phyloP scores from a whole-genome alignment of 2,797 vertebrate genomes.

The Spinus pinus region DNA sequence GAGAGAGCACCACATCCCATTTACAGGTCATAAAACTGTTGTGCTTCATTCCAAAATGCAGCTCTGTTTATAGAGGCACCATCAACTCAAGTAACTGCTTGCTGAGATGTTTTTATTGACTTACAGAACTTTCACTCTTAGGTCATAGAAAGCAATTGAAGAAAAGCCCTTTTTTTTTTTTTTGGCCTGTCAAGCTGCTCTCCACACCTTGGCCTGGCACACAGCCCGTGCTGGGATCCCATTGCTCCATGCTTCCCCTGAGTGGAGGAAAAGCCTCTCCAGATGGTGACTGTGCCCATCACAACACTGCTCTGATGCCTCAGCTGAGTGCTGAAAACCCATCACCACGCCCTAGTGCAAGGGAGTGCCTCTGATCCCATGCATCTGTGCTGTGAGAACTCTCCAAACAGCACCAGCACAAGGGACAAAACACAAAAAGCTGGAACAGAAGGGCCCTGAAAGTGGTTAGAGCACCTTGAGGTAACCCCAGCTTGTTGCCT shows the following conservation, averaged over 20 bases:
- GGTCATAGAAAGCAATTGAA: background rate
- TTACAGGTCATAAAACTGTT: background rate
- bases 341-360: background rate
- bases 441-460: background rate
- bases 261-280: background rate
- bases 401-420: background rate
- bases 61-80: background rate
- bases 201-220: background rate
- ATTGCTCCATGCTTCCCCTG: background rate
- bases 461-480: background rate
- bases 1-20: background rate
- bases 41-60: background rate
- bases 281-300: background rate
- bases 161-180: background rate
- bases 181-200: background rate
- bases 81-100: background rate
- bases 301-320: background rate
- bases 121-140: background rate
- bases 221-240: fast-evolving
- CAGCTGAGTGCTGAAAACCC: background rate
- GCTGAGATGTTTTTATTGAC: background rate
- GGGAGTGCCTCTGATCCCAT: background rate
- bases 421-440: background rate
- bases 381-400: background rate
- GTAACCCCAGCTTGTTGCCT: background rate